A percentile compares a stretch with the other conserved stretches of the same genome.
Evolutionary conservation across 2,888 invertebrate genomes (phyloP).

Genomic region (Tetranychus piercei): DNA sequence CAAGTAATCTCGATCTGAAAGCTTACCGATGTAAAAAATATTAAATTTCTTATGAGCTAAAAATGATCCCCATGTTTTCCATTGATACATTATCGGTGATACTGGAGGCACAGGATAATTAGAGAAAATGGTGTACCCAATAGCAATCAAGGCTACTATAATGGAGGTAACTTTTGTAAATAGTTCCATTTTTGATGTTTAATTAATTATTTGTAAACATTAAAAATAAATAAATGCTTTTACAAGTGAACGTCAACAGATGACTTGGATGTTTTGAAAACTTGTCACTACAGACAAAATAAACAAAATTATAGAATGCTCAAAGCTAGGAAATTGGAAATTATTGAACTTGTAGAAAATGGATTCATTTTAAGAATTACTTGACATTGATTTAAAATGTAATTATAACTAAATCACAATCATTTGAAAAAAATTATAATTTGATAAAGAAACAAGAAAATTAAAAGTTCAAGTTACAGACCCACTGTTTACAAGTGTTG

Average conservation of each 20-base stretch:
- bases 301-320: too few species aligned
- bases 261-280: too few species aligned
- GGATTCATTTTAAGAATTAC: too few species aligned
- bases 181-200: neutral
- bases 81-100: conserved; percentile 24
- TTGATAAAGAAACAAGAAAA: too few species aligned
- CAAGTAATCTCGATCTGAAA: neutral
- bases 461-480: too few species aligned
- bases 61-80: conserved; percentile 23
- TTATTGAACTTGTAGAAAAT: too few species aligned
- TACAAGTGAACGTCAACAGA: neutral
- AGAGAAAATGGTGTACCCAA: neutral
- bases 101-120: conserved; percentile 24
- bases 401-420: too few species aligned
- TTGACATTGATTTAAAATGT: too few species aligned
- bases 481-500: too few species aligned
- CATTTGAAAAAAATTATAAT: too few species aligned
- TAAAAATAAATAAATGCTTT: neutral
- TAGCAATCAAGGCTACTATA: neutral
- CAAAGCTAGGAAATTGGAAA: too few species aligned
- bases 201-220: neutral
- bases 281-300: too few species aligned
- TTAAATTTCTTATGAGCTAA: conserved; percentile 25
- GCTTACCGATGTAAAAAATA: conserved; percentile 29
- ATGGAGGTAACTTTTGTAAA: neutral